Base-by-base conservation (phyloP, 2,888 invertebrate species). In the Tipula vernalis region DNA sequence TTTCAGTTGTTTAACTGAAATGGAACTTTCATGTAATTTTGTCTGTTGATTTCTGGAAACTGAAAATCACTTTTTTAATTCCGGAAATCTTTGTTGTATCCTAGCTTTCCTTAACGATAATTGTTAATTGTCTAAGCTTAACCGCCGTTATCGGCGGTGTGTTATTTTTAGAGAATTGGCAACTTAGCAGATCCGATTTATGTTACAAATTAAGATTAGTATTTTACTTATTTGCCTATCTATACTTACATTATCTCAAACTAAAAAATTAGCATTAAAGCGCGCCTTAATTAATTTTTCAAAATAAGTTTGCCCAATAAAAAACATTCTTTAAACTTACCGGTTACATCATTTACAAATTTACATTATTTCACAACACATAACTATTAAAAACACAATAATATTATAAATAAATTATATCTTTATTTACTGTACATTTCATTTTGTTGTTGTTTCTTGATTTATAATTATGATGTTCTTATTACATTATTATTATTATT, bases 381-480 rank as follows among this genome's bases (percentile, higher is more conserved):
- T 12, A 10, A 28, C 13, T 71, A 71, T 71, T 71, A 28, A 71
- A 71, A 71, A 39, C 41, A 85, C 18, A 42, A 85, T 44, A 44
- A 44, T 42, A 85, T 84, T 85, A 85, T 85, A 85, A 85, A 85
- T 85, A 85, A 71, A 85, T 85, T 42, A 42, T 44, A 85, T 85
- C 85, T 85, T 85, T 85, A 85, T 85, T 85, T 85, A 85, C 85
- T 85, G 85, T 85, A 85, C 85, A 85, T 85, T 85, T 85, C 41
- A 39, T 39, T 39, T 41, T 84, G 39, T 15, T 84, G 84, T 36
- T 84, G 71, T 71, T 84, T 84, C n/a, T 84, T 39, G 84, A 39
- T 84, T 85, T 85, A 85, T 42, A 15, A 44, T 85, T 42, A 42
- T 42, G 42, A 12, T 85, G 28, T 85, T 85, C 42, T 18, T 85